Evolutionary conservation across 2,113 vertebrate genomes (phyloP).

Genomic region (Acrocephalus kingi): DNA sequence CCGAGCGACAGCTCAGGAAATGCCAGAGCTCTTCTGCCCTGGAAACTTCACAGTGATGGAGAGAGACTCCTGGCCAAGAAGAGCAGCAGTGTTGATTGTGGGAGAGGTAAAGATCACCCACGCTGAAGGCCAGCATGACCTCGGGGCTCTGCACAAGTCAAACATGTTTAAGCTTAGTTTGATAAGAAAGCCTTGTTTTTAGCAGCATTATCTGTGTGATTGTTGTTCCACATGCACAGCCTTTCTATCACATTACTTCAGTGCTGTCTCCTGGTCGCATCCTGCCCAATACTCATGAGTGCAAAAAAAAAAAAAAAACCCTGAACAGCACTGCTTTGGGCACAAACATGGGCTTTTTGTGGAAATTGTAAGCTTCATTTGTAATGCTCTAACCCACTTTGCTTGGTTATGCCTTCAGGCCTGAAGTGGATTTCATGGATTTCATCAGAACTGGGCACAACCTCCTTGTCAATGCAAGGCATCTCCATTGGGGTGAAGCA

Average conservation of each 20-base stretch:
- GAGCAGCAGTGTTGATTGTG: neutral
- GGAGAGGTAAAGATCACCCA: constrained; percentile 36
- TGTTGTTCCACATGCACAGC: neutral
- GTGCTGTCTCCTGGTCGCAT: neutral
- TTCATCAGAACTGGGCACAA: neutral
- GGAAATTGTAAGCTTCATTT: neutral
- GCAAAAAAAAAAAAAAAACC: neutral
- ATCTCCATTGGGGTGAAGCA: neutral
- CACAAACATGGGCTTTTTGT: neutral
- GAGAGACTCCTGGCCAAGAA: neutral
- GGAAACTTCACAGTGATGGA: constrained; percentile 15
- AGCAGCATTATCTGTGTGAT: neutral
- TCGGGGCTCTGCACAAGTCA: neutral
- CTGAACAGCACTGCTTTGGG: neutral
- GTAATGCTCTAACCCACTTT: neutral
- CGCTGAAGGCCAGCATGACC: neutral
- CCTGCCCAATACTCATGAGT: neutral
- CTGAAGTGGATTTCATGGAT: neutral
- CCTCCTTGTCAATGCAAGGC: neutral
- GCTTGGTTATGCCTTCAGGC: neutral
- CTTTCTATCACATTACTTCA: neutral
- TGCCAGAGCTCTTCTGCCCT: neutral
- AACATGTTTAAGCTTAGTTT: neutral
- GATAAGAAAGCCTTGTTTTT: neutral
- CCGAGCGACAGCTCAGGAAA: neutral